Base-by-base conservation (phyloP, 2,113 vertebrate genomes). In the Candoia aspera region DNA sequence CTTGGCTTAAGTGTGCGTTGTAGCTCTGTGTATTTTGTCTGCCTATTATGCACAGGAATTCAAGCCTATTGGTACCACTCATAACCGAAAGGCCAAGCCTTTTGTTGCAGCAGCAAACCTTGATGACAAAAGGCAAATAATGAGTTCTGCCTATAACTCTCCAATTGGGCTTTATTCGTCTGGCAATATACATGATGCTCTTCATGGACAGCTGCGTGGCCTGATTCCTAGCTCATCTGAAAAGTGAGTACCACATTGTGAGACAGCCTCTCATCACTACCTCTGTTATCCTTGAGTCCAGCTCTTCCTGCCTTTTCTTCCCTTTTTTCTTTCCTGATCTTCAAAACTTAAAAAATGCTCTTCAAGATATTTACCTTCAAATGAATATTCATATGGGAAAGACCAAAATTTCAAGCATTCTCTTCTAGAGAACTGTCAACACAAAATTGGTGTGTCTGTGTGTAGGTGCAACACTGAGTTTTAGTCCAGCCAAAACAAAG, bases 111-210 rank as follows among this genome's bases (percentile, higher is more conserved):
- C 99, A 90, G 99, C 98, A 92, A 99, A 99, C 97, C 98, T 99
- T 96, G 99, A 99, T 94, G 98, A 99, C 97, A 98, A 98, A 97
- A 99, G 98, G 90, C 99, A 99, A 98, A 98, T 99, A 98, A 99
- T 99, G 97, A 99, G 99, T 79, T 97, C 99, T 24, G 96, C 98
- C 97, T 99, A 99, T 98, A 99, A 99, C 97, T 99, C 99, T 85
- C 99, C 99, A 68, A 99, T 99, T 94, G 99, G 99, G 95, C 98
- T 99, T 90, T 99, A 99, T 97, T 99, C 99, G 94, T 98, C 99
- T 89, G 98, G 98, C 96, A 99, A 99, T 97, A 99, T 99, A 94
- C 98, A 99, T 97, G 99, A 99, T 0, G 99, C 99, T 0, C 98
- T 99, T 93, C 98, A 99, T 0, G 99, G 99, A 92, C 99, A 99